Evolutionary conservation across 2,888 invertebrate genomes (phyloP).

Genomic region (Plutella xylostella): DNA sequence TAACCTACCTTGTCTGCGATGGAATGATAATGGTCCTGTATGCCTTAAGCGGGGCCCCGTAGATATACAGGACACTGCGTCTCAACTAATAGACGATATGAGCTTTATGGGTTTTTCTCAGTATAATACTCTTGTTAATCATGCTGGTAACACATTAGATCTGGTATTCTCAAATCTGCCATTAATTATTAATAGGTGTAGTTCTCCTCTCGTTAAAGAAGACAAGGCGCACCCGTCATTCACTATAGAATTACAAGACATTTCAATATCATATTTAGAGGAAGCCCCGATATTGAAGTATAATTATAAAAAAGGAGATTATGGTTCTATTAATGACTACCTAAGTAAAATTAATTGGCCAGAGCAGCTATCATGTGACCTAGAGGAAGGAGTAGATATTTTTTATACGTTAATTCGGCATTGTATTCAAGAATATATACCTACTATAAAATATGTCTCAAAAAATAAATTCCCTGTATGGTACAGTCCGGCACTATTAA

Average conservation of each 20-base stretch:
- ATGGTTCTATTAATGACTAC: background rate
- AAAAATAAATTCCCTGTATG: background rate
- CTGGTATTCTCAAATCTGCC: background rate
- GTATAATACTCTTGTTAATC: background rate
- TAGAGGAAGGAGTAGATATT: background rate
- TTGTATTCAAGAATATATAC: background rate
- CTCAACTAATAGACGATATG: background rate
- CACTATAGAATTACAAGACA: background rate
- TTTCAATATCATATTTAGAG: background rate
- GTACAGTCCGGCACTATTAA: background rate
- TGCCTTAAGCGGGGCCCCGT: background rate
- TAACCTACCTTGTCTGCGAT: background rate
- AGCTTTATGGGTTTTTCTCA: background rate
- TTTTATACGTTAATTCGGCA: background rate
- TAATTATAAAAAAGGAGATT: background rate
- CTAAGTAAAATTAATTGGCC: background rate
- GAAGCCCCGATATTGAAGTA: background rate
- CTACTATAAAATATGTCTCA: background rate
- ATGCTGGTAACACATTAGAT: too few relatives aligned
- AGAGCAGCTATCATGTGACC: background rate
- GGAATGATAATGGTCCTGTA: background rate
- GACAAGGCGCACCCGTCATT: background rate
- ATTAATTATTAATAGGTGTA: background rate
- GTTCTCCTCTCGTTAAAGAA: background rate
- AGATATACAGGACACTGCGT: background rate